phyloP scores from a whole-genome alignment of 1,140 invertebrate species.

The Monochamus saltuarius region DNA sequence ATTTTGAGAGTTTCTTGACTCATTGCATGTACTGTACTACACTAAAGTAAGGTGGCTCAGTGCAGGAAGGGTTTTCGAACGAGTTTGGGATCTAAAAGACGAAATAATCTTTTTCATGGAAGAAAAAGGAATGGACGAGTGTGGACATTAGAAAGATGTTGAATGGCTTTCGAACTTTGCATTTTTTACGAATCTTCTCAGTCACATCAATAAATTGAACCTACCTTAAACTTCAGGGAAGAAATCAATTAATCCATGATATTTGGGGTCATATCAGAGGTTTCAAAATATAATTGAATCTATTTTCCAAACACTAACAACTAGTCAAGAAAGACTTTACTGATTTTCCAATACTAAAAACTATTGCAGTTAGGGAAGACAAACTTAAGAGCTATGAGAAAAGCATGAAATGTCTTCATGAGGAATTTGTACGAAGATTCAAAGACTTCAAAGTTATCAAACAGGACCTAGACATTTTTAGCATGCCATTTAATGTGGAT shows the following conservation, averaged over 20 bases:
- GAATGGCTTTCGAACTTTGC: background rate
- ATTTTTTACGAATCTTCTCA: too few relatives aligned
- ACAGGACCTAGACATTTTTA: too few relatives aligned
- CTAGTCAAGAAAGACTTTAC: constrained; percentile 11
- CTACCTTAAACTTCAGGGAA: background rate
- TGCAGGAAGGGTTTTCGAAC: constrained; percentile 23
- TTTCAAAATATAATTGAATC: constrained; percentile 11
- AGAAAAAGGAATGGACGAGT: background rate
- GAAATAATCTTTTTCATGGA: constrained; percentile 4
- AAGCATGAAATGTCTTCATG: background rate
- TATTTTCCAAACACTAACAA: constrained; percentile 17
- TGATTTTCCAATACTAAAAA: constrained; percentile 2
- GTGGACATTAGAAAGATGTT: background rate
- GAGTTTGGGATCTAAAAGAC: constrained; percentile 22
- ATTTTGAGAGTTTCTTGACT: constrained; percentile 44
- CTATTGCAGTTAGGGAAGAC: constrained; percentile 6
- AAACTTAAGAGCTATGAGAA: constrained; percentile 14
- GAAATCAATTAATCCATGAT: constrained; percentile 1
- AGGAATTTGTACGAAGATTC: constrained; percentile 1
- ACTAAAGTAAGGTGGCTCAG: constrained; percentile 44
- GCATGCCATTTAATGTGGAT: constrained; percentile 1
- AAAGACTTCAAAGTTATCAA: too few relatives aligned
- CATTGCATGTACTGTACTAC: constrained; percentile 43
- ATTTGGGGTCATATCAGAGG: constrained; percentile 8
- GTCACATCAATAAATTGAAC: background rate